These are phyloP conservation scores for Speoplatyrhinus poulsoni DNA, from an alignment of 2,113 vertebrate species.

Conservation along the genomic window DNA sequence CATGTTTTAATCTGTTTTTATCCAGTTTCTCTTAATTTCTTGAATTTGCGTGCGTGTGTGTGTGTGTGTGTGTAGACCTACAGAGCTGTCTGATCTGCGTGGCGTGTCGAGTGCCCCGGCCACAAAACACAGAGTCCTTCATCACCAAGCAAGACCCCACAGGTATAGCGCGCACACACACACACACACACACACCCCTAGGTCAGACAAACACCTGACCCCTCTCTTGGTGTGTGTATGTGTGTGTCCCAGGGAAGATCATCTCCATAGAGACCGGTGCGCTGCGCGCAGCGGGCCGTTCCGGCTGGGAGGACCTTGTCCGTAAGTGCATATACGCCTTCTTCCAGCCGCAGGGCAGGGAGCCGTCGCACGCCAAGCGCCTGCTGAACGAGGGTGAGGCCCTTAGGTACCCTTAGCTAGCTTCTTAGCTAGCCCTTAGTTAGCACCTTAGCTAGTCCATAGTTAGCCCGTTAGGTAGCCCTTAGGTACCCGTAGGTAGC, in stretches of 20 bases:
- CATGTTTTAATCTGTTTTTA: too few relatives aligned
- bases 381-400: conserved; percentile 91
- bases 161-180: conserved; percentile 70
- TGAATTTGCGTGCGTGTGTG: background rate
- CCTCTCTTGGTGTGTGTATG: conserved; percentile 12
- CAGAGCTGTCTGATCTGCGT: conserved; percentile 95
- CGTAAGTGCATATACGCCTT: conserved; percentile 97
- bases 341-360: conserved; percentile 94
- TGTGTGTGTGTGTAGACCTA: conserved; percentile 77
- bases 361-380: conserved; percentile 92
- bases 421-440: too few relatives aligned
- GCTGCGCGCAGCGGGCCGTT: conserved; percentile 87
- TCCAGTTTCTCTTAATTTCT: too few relatives aligned
- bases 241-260: conserved; percentile 85
- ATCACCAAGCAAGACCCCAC: conserved; percentile 96
- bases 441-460: too few relatives aligned
- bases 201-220: background rate
- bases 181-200: conserved; percentile 15
- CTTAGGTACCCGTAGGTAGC: too few relatives aligned
- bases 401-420: too few relatives aligned
- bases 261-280: conserved; percentile 97
- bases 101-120: conserved; percentile 85
- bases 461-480: too few relatives aligned
- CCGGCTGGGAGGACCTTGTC: conserved; percentile 96
- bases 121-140: conserved; percentile 85